phyloP scores from a whole-genome alignment of 2,113 vertebrate genomes.

The Oryzias celebensis region DNA sequence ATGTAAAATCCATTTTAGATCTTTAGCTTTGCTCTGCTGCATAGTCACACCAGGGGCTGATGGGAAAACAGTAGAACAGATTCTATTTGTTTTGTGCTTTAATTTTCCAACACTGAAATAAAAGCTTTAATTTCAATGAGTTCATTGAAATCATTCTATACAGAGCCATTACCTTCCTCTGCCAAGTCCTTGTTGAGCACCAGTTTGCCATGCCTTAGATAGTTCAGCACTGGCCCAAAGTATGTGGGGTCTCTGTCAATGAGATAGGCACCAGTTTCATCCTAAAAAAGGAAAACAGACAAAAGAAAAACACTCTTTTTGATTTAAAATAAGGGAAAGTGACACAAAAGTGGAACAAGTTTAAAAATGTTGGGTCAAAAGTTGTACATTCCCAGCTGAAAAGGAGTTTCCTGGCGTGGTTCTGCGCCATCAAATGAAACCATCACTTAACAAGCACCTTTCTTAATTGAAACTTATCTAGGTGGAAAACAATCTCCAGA shows the following conservation, averaged over 20 bases:
- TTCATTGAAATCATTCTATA: not conserved
- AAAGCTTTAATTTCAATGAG: no score
- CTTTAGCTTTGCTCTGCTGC: no score
- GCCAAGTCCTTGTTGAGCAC: constrained; percentile 96
- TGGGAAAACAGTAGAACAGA: no score
- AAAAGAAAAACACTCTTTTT: not conserved
- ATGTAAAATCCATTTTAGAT: no score
- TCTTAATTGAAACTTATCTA: constrained; percentile 22
- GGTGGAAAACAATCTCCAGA: not conserved
- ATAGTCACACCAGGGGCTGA: no score
- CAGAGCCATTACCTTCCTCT: constrained; percentile 86
- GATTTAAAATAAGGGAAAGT: not conserved
- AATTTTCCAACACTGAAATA: no score
- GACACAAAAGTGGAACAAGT: not conserved
- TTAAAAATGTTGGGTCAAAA: not conserved
- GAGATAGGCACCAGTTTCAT: constrained; percentile 97
- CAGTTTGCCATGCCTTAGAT: constrained; percentile 95
- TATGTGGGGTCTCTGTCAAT: constrained; percentile 98
- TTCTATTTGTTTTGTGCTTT: no score
- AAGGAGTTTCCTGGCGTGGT: not conserved
- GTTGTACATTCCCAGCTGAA: not conserved
- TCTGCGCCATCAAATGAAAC: not conserved
- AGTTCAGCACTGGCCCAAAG: constrained; percentile 96
- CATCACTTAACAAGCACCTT: not conserved
- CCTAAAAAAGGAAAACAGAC: constrained; percentile 70